These are phyloP conservation scores for Hermatobates lingyangjiaoensis DNA, from an alignment of 1,140 invertebrate species.

Conservation along the genomic window DNA sequence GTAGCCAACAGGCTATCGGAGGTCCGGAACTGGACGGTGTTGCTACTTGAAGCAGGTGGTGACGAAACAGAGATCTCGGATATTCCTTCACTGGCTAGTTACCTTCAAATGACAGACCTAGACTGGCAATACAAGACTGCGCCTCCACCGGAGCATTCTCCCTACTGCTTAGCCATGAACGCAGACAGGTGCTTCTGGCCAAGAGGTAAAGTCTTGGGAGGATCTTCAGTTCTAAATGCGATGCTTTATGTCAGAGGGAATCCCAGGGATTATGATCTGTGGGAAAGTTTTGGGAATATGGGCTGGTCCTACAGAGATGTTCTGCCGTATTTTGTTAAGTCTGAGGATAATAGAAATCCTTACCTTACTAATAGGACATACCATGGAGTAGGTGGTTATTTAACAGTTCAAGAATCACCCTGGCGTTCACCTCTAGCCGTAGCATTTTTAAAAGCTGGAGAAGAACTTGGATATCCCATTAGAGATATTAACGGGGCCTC, in stretches of 20 bases:
- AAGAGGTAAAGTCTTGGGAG: slow-evolving; percentile 73
- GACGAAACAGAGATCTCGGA: slow-evolving; percentile 65
- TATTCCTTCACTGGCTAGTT: slow-evolving; percentile 52
- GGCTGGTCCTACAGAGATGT: slow-evolving; percentile 82
- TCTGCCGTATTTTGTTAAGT: slow-evolving; percentile 73
- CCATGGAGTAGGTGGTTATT: slow-evolving; percentile 54
- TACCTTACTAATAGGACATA: slow-evolving; percentile 52
- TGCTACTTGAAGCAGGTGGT: slow-evolving; percentile 65
- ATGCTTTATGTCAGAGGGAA: slow-evolving; percentile 93
- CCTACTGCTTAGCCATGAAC: slow-evolving; percentile 64
- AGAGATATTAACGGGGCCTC: slow-evolving; percentile 62
- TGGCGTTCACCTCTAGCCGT: slow-evolving; percentile 60
- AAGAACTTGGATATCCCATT: slow-evolving; percentile 53
- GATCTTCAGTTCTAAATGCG: slow-evolving; percentile 82
- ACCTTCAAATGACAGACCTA: slow-evolving; percentile 54
- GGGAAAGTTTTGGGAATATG: slow-evolving; percentile 65
- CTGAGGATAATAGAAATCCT: slow-evolving; percentile 69
- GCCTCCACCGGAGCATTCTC: slow-evolving; percentile 37
- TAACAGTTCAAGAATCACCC: slow-evolving; percentile 65
- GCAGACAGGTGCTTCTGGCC: slow-evolving; percentile 75
- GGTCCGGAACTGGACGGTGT: slow-evolving; percentile 52
- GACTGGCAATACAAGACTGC: slow-evolving; percentile 88
- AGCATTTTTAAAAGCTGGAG: slow-evolving; percentile 61
- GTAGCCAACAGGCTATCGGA: slow-evolving; percentile 73
- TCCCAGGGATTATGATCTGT: slow-evolving; percentile 73